Conservation (phyloP, 1,140 invertebrate species). For the Idris sp. region DNA sequence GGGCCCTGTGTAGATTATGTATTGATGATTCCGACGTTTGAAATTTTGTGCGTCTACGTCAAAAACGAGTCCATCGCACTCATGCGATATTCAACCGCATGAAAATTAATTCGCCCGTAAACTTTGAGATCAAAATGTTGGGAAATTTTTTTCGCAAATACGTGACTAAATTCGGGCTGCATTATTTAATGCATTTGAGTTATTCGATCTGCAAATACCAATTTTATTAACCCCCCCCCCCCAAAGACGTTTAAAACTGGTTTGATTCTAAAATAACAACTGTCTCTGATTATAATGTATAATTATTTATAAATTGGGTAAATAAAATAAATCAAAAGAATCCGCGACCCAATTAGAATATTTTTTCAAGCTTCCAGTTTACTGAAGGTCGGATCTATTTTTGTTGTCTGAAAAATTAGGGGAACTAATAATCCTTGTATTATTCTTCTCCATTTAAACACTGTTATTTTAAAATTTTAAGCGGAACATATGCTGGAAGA, state of each 20-base stretch:
- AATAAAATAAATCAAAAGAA: no score
- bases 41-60: slow-evolving; percentile 38
- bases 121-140: slow-evolving; percentile 49
- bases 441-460: slow-evolving; percentile 24
- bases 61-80: slow-evolving; percentile 20
- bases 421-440: slow-evolving; percentile 14
- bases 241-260: no score
- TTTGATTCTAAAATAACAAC: no score
- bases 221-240: no score
- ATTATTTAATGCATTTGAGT: slow-evolving; percentile 41
- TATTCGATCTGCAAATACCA: slow-evolving; percentile 2
- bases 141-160: slow-evolving; percentile 38
- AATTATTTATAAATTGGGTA: no score
- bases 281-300: no score
- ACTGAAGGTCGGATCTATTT: slow-evolving; percentile 8
- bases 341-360: not conserved
- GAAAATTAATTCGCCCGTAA: slow-evolving; percentile 49
- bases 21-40: slow-evolving; percentile 44
- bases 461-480: slow-evolving; percentile 32
- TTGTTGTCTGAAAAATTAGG: slow-evolving; percentile 8
- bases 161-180: slow-evolving; percentile 38
- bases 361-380: slow-evolving; percentile 2
- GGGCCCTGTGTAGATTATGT: slow-evolving; percentile 41
- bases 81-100: slow-evolving; percentile 54
- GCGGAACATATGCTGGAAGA: slow-evolving; percentile 16